Percentiles rank a stretch among this genome's conserved stretches.
These are phyloP conservation scores for Phataginus tricuspis DNA, from an alignment of 2,797 vertebrate species.

Conservation along the genomic window DNA sequence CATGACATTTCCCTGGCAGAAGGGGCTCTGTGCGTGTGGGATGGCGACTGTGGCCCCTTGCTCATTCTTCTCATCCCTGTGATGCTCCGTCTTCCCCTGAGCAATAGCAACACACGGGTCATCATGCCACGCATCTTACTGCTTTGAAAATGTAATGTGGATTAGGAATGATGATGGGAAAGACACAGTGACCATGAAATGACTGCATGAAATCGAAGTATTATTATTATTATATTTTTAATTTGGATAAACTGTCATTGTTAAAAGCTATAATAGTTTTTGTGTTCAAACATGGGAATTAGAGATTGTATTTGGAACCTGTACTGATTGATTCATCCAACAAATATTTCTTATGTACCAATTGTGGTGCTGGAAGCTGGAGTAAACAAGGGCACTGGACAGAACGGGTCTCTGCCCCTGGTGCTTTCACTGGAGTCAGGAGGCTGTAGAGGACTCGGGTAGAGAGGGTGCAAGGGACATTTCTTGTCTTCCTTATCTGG, in stretches of 20 bases:
- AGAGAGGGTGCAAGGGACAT: no score
- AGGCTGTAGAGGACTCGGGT: neutral
- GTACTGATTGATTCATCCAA: neutral
- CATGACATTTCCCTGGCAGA: neutral
- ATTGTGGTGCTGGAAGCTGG: neutral
- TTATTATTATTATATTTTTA: neutral
- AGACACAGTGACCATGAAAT: no score
- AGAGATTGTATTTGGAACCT: no score
- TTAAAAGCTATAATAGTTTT: neutral
- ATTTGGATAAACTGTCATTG: neutral
- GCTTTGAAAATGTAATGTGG: neutral
- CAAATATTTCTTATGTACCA: neutral
- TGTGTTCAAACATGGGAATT: neutral
- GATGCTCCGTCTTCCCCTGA: neutral
- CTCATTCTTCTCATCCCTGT: neutral
- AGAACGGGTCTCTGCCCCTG: neutral
- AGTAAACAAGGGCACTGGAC: neutral
- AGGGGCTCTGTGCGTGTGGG: fast-evolving
- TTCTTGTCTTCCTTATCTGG: neutral
- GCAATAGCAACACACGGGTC: neutral
- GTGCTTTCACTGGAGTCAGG: neutral
- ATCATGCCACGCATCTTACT: fast-evolving
- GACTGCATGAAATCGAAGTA: neutral
- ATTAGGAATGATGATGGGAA: neutral
- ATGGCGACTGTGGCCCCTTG: no score